Percentiles rank a stretch among this genome's conserved stretches.
Evolutionary conservation across 2,113 vertebrate genomes (phyloP).

Genomic region (Barnardius zonarius): DNA sequence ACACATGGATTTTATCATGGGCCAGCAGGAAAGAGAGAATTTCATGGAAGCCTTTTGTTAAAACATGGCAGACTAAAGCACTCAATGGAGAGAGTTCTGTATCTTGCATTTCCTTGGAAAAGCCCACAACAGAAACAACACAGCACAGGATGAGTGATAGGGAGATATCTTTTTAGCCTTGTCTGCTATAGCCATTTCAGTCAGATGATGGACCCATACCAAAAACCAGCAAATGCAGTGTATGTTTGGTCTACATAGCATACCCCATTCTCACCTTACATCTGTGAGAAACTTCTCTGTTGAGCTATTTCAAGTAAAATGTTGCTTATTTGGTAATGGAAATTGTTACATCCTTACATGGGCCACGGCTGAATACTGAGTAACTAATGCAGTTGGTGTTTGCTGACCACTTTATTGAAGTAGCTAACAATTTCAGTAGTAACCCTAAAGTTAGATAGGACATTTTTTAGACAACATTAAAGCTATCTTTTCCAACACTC

Average conservation of each 20-base stretch:
- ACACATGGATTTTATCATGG: not conserved
- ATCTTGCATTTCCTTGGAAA: not conserved
- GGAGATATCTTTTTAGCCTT: not conserved
- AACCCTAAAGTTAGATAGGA: not conserved
- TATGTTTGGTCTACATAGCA: not conserved
- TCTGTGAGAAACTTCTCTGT: not conserved
- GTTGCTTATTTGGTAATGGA: not conserved
- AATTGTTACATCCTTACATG: not conserved
- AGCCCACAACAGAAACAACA: not conserved
- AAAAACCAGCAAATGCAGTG: not conserved
- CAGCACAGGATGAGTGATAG: not conserved
- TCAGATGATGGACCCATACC: not conserved
- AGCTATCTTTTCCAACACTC: not conserved
- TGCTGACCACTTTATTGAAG: not conserved
- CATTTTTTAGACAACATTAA: not conserved
- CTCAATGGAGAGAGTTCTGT: accelerated
- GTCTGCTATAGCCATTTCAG: not conserved
- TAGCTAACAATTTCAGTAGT: not conserved
- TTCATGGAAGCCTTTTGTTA: not conserved
- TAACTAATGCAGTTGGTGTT: not conserved
- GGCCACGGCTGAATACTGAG: accelerated
- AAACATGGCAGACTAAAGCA: not conserved
- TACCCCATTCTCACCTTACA: not conserved
- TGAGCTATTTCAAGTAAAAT: not conserved
- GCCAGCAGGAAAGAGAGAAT: not conserved